Base-by-base conservation (phyloP, 1,140 invertebrate genomes). In the Cecropterus lyciades region DNA sequence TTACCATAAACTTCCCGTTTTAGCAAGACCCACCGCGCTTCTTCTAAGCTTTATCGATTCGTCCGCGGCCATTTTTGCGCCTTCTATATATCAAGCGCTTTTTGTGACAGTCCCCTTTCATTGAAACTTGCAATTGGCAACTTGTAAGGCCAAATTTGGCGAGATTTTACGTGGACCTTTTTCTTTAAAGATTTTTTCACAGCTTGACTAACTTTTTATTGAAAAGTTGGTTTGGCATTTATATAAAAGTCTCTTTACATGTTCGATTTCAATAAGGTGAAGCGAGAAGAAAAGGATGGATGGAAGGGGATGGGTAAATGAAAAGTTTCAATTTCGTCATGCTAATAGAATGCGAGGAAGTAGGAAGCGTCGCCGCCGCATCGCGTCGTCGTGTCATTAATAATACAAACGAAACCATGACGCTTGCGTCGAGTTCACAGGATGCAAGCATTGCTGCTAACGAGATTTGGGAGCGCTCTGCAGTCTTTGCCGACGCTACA, bases 1-100 rank as follows among this genome's bases (percentile, higher is more conserved):
- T 90, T 91, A 89, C 85, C 89, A 90, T 90, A 91, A 91, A 91
- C 82, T 89, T 84, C 77, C 78, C 85, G 81, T 87, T 89, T 87
- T 85, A 85, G 73, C 79, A 80, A 80, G 75, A 86, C 84, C 84
- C 84, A 76, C 68, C 72, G 73, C 72, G 72, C 77, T 82, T 82
- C 81, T 82, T 85, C 85, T 85, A 79, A 87, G 82, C 80, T 80
- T 80, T 85, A 88, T 89, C 83, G 85, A 91, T 89, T 82, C 73
- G 74, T 73, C 72, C 69, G 72, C 66, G 72, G 55, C 82, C 77
- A 86, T 87, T 89, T 88, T 88, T 82, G 76, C 73, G 73, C 77
- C 75, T 81, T 72, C 80, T 82, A 84, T 85, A 85, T 81, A 87
- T 85, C 84, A 84, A 79, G 67, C 67, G 65, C 67, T 79, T 73